Base-by-base conservation (phyloP, 2,113 vertebrate species). In the Hypomesus transpacificus region DNA sequence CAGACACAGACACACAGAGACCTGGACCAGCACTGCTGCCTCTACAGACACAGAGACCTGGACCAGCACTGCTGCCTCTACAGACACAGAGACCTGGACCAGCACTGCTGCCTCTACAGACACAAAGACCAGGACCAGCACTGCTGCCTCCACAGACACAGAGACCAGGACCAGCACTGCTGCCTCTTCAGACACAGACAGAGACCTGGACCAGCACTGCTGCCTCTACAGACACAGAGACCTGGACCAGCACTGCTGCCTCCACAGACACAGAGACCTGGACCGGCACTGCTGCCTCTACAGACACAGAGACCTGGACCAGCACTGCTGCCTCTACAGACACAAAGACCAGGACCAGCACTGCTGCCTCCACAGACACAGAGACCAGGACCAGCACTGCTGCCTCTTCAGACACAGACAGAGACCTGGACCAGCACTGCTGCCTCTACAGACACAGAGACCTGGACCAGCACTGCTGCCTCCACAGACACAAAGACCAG, bases 321-420 rank as follows among this genome's bases (percentile, higher is more conserved):
- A 26, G 24, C 24, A 26, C 24, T 26, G 24, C 24, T 26, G 24
- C 24, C 24, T 26, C 1, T 26, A 34, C 2, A 46, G 76, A 53
- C 73, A 75, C 68, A 62, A 65, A 71, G 60, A 68, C 17, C 9
- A 58, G 59, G 39, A 77, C 39, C 78, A 34, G 7, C 31, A 34
- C 31, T 6, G 31, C 24, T 26, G 24, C 24, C 24, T 26, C 1
- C 3, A 34, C 7, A 34, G 31, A 34, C 31, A 34, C 31, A 34
- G 68, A 71, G 60, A 68, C 17, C 9, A 61, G 59, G 51, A 77
- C 39, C 78, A 34, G 7, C 5, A 34, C 31, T 6, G 31, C 24
- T 26, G 24, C 24, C 24, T 26, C 7, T 14, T 68, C 31, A 66
- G 14, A 21, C 57, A n/a, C n/a, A n/a, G n/a, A 66, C 14, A 66